phyloP scores from a whole-genome alignment of 1,140 invertebrate species.

The Scaptomyza graminum region DNA sequence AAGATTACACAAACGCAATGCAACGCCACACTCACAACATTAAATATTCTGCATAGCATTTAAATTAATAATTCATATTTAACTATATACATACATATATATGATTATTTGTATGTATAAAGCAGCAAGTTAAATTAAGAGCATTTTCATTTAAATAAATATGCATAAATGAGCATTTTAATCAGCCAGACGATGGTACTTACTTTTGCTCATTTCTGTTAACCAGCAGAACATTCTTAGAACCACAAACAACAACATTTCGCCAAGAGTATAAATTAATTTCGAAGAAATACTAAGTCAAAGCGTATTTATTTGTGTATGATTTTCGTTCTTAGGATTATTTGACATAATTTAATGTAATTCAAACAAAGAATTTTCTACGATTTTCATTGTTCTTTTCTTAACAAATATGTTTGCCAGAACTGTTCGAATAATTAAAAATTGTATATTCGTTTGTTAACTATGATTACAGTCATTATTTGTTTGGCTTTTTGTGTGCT shows the following conservation, averaged over 20 bases:
- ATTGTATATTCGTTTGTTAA: constrained; percentile 50
- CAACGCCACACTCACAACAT: constrained; percentile 46
- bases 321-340: too few relatives aligned
- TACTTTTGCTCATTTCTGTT: constrained; percentile 28
- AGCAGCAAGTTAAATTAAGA: constrained; percentile 75
- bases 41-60: constrained; percentile 69
- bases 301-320: too few relatives aligned
- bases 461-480: constrained; percentile 46
- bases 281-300: too few relatives aligned
- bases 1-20: constrained; percentile 51
- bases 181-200: constrained; percentile 33
- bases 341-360: too few relatives aligned
- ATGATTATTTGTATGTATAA: not conserved
- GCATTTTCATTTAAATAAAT: constrained; percentile 80
- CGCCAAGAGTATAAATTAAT: not conserved
- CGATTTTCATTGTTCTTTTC: not conserved
- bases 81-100: too few relatives aligned
- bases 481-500: constrained; percentile 7
- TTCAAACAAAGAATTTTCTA: too few relatives aligned
- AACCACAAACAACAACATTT: not conserved
- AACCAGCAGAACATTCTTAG: constrained; percentile 1
- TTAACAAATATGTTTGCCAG: not conserved
- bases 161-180: constrained; percentile 61
- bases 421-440: constrained; percentile 58
- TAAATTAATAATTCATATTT: constrained; percentile 80